phyloP scores from a whole-genome alignment of 2,888 invertebrate genomes.

The Acrobasis suavella region DNA sequence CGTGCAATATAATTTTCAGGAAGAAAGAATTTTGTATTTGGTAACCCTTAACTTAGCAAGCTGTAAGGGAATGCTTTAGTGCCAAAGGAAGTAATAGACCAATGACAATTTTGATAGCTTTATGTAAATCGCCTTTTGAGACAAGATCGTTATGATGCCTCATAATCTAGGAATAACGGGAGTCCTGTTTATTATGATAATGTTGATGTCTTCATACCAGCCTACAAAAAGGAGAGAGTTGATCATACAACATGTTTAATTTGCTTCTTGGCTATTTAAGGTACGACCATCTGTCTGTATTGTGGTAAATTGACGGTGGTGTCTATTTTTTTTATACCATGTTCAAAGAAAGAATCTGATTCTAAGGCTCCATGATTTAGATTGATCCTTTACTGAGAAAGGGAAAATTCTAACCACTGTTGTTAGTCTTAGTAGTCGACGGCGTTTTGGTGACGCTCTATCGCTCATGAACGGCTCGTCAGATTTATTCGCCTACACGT shows the following conservation, averaged over 20 bases:
- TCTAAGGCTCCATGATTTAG: no score
- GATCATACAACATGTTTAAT: no score
- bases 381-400: no score
- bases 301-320: no score
- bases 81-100: slow-evolving; percentile 12
- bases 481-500: slow-evolving; percentile 51
- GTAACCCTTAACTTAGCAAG: not conserved
- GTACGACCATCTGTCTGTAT: no score
- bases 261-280: no score
- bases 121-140: slow-evolving; percentile 7
- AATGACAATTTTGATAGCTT: slow-evolving; percentile 10
- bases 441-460: slow-evolving; percentile 49
- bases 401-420: not conserved
- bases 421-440: slow-evolving; percentile 26
- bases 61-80: slow-evolving; percentile 11
- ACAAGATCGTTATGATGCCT: slow-evolving; percentile 2
- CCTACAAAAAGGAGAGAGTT: not conserved
- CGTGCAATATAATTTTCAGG: no score
- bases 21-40: not conserved
- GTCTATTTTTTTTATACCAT: no score
- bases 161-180: slow-evolving; percentile 10
- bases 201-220: not conserved
- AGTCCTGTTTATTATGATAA: slow-evolving; percentile 3
- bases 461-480: slow-evolving; percentile 47
- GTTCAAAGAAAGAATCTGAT: not conserved